Percentiles rank a stretch among this genome's conserved stretches.
Evolutionary conservation across 2,888 invertebrate genomes (phyloP).

Genomic region (Eupithecia insigniata): DNA sequence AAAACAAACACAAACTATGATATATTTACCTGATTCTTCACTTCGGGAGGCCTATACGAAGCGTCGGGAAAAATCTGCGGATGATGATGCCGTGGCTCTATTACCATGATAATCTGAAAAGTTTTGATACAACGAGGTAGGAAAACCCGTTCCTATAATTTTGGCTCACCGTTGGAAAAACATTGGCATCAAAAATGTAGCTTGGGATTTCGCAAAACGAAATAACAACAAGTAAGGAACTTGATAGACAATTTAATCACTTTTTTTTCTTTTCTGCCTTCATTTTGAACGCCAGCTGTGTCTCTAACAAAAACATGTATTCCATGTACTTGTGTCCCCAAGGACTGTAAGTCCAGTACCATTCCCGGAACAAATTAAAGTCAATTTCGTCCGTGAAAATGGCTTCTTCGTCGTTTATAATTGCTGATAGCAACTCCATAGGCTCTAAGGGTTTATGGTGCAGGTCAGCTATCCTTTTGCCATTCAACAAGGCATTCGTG

Average conservation of each 20-base stretch:
- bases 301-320: conserved; percentile 65
- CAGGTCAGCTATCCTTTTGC: conserved; percentile 80
- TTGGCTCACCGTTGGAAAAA: not conserved
- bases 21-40: too few species aligned
- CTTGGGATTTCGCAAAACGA: not conserved
- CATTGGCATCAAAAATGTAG: not conserved
- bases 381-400: conserved; percentile 72
- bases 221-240: not conserved
- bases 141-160: not conserved
- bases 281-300: conserved; percentile 63
- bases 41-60: too few species aligned
- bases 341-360: conserved; percentile 74
- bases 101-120: not conserved
- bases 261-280: conserved; percentile 66
- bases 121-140: not conserved
- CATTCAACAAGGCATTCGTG: conserved; percentile 71
- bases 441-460: conserved; percentile 79
- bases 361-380: conserved; percentile 74
- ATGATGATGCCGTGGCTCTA: not conserved
- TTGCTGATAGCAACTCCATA: conserved; percentile 77
- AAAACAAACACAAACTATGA: too few species aligned
- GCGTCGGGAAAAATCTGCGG: not conserved
- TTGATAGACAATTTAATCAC: conserved; percentile 1
- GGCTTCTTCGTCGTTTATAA: conserved; percentile 63
- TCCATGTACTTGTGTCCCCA: conserved; percentile 65